Conservation (phyloP, 2,797 vertebrate species). For the Gila robusta region DNA sequence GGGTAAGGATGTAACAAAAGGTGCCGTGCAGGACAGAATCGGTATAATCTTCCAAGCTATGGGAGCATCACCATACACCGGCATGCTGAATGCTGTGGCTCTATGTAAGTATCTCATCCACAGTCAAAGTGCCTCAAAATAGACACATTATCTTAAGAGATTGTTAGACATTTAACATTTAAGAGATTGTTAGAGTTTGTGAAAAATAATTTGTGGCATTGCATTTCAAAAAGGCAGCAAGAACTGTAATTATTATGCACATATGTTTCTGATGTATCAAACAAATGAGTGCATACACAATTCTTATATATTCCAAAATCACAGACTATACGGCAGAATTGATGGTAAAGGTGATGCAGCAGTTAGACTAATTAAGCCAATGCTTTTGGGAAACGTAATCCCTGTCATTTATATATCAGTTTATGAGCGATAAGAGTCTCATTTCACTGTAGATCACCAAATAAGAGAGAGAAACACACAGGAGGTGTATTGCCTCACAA, state of each 20-base stretch:
- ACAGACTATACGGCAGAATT: background rate
- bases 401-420: background rate
- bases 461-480: background rate
- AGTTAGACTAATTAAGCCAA: background rate
- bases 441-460: background rate
- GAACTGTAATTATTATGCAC: background rate
- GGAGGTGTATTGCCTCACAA: background rate
- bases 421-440: conserved; percentile 26
- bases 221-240: background rate
- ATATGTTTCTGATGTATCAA: background rate
- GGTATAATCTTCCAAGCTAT: conserved; percentile 92
- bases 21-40: conserved; percentile 91
- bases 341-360: background rate
- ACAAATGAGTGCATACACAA: background rate
- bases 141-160: background rate
- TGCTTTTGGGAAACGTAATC: background rate
- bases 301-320: background rate
- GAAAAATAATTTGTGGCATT: background rate
- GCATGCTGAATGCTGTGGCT: conserved; percentile 93
- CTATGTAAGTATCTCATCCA: conserved; percentile 85
- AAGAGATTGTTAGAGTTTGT: background rate
- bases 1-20: conserved; percentile 80
- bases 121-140: background rate
- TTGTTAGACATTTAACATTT: background rate
- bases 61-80: conserved; percentile 89